These are phyloP conservation scores for Telenomus remus DNA, from an alignment of 1,140 invertebrate genomes.

Conservation along the genomic window DNA sequence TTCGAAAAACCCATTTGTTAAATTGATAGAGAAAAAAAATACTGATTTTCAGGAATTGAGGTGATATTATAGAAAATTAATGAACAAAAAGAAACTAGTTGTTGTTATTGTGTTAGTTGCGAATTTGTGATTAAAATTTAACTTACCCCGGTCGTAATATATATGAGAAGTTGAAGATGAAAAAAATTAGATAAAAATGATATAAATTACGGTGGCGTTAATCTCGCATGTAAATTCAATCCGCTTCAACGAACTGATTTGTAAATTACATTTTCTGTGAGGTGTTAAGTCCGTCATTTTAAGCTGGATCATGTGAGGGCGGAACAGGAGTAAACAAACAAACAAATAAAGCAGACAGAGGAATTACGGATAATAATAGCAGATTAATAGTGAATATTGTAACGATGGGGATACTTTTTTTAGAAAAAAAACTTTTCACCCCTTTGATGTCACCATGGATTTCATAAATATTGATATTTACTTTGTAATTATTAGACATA, in stretches of 20 bases:
- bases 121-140: slow-evolving; percentile 49
- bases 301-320: slow-evolving; percentile 16
- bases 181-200: too few relatives aligned
- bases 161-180: slow-evolving; percentile 17
- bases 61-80: slow-evolving; percentile 45
- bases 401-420: slow-evolving; percentile 50
- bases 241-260: slow-evolving; percentile 36
- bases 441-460: slow-evolving; percentile 50
- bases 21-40: slow-evolving; percentile 31
- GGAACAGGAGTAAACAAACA: slow-evolving; percentile 23
- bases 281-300: slow-evolving; percentile 16
- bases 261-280: slow-evolving; percentile 31
- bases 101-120: slow-evolving; percentile 50
- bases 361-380: slow-evolving; percentile 28
- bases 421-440: slow-evolving; percentile 29
- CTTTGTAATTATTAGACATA: slow-evolving; percentile 55
- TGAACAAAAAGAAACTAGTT: slow-evolving; percentile 30
- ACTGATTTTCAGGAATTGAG: slow-evolving; percentile 46
- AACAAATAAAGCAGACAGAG: slow-evolving; percentile 14
- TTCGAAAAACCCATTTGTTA: slow-evolving; percentile 25
- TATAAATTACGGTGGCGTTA: slow-evolving; percentile 25
- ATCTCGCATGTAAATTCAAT: slow-evolving; percentile 19
- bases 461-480: slow-evolving; percentile 51
- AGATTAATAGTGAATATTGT: slow-evolving; percentile 41
- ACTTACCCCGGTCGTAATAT: slow-evolving; percentile 31